Evolutionary conservation across 2,797 vertebrate species (phyloP), one percentile per base, ranked within the genome.

Genomic region (Amphiprion clarkii): DNA sequence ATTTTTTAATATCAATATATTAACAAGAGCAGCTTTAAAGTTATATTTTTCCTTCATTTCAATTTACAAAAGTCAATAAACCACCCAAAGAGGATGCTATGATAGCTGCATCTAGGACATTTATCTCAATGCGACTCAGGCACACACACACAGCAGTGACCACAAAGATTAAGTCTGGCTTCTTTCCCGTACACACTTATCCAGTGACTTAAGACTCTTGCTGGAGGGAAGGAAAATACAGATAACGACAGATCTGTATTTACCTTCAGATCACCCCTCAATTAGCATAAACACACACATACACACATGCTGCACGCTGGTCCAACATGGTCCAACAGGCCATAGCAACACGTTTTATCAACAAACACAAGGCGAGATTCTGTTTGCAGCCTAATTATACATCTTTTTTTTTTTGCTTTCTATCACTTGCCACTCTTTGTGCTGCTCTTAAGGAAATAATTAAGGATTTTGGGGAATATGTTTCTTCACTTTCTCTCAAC

Each of bases 141-240:
- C 27, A 29, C 40, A 21, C 23, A 39, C 21, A 54, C 1, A 44
- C 21, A 25, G 9, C 33, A 36, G 11, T 53, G 39, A 40, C 36
- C 39, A 74, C 46, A 67, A 78, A 67, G n/a, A 33, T 40, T 65
- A 54, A 71, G 10, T 51, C 6, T 49, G 23, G 58, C 46, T 66
- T 78, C 56, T 79, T 76, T 79, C 59, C 60, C 74, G 70, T 48
- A 60, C 52, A 59, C 64, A 59, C 29, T 82, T 53, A 72, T 61
- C 62, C 39, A 5, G 52, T 84, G 88, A 88, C 73, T 79, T 59
- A 55, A 77, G 52, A 8, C 53, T 73, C 3, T 1, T 11, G 25
- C 54, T 60, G 46, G 17, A 81, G 74, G 60, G 59, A 78, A 59
- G 57, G 29, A 68, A 89, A 84, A 86, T 33, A 75, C 36, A 67